Evolutionary conservation across 2,113 vertebrate species (phyloP).

Genomic region (Mohoua ochrocephala): DNA sequence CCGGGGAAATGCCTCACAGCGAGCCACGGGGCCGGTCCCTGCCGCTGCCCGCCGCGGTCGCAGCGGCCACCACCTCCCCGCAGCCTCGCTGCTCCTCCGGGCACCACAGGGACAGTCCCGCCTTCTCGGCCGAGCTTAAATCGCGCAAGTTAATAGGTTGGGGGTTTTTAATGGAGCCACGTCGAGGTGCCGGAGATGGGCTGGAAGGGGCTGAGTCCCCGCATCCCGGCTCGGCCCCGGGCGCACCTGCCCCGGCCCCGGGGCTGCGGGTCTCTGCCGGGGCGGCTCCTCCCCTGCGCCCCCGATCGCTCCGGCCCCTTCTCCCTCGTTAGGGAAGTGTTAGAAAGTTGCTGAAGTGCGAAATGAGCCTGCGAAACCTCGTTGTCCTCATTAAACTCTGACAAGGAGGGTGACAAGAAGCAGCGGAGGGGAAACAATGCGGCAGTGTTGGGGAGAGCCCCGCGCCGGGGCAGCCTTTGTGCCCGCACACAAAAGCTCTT

Average conservation of each 20-base stretch:
- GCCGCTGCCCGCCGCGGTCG: not conserved
- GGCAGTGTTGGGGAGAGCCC: constrained; percentile 80
- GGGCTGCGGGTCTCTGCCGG: not conserved
- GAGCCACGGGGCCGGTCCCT: not conserved
- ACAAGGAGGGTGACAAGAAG: constrained; percentile 91
- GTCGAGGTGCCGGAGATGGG: not conserved
- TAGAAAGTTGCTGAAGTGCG: constrained; percentile 91
- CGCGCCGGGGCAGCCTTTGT: constrained; percentile 81
- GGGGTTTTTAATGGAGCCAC: not conserved
- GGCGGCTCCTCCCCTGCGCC: not conserved
- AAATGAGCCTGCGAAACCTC: constrained; percentile 86
- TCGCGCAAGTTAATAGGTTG: not conserved
- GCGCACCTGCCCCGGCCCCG: not conserved
- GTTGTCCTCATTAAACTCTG: constrained; percentile 94
- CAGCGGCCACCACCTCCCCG: not conserved
- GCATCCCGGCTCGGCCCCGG: not conserved
- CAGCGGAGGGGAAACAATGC: constrained; percentile 86
- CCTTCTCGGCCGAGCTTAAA: not conserved
- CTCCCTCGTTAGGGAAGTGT: constrained; percentile 88
- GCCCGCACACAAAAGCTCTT: constrained; percentile 85
- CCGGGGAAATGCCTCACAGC: not conserved
- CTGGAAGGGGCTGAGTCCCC: not conserved
- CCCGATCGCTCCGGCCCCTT: not conserved
- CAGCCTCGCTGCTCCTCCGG: not conserved
- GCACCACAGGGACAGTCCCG: not conserved